Evolutionary conservation across 2,888 invertebrate genomes (phyloP).

Genomic region (Drosophila cognata): DNA sequence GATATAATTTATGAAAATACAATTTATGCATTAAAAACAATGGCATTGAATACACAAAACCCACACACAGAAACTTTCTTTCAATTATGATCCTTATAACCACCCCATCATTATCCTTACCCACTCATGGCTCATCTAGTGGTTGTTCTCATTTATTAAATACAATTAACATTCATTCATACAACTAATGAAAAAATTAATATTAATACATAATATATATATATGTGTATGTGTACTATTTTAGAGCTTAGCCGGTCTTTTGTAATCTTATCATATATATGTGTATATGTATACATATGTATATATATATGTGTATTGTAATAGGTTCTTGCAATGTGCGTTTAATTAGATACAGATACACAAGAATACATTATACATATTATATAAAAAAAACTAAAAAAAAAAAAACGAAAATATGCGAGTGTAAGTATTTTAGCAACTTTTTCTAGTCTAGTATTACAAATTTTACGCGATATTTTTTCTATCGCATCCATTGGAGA

Average conservation of each 20-base stretch:
- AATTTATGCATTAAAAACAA: constrained; percentile 37
- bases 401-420: constrained; percentile 28
- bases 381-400: constrained; percentile 33
- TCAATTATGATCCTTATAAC: constrained; percentile 31
- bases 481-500: constrained; percentile 48
- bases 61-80: constrained; percentile 45
- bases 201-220: constrained; percentile 17
- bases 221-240: constrained; percentile 47
- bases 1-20: constrained; percentile 45
- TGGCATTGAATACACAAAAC: constrained; percentile 53
- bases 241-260: constrained; percentile 68
- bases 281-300: constrained; percentile 11
- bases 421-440: constrained; percentile 65
- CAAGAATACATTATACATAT: constrained; percentile 41
- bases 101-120: neutral
- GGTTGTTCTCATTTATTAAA: constrained; percentile 42
- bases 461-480: constrained; percentile 58
- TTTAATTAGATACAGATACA: constrained; percentile 44
- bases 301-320: constrained; percentile 20
- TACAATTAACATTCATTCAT: constrained; percentile 22
- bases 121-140: constrained; percentile 39
- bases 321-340: constrained; percentile 51
- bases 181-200: constrained; percentile 13
- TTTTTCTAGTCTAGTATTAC: constrained; percentile 73
- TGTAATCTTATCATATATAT: constrained; percentile 60